phyloP scores from a whole-genome alignment of 2,888 invertebrate genomes.

The Meandrusa payeni region DNA sequence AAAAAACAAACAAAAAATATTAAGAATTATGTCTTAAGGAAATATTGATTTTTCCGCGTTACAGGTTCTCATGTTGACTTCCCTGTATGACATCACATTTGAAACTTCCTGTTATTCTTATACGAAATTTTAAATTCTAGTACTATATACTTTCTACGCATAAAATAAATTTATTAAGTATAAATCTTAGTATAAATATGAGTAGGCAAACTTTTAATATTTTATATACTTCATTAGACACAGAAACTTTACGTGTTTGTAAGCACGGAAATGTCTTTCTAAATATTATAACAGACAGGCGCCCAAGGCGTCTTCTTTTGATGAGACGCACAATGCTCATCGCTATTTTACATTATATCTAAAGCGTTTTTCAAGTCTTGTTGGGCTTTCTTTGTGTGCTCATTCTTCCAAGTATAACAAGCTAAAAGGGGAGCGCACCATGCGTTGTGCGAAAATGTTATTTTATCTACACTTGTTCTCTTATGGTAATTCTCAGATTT shows the following conservation, averaged over 20 bases:
- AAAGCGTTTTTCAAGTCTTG: conserved; percentile 19
- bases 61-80: no score
- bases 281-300: conserved; percentile 1
- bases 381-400: conserved; percentile 36
- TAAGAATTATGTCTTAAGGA: no score
- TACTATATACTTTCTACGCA: no score
- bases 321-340: conserved; percentile 10
- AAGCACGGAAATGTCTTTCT: neutral
- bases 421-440: conserved; percentile 34
- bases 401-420: conserved; percentile 40
- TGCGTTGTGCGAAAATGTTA: conserved; percentile 30
- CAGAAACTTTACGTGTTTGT: neutral
- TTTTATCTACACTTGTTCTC: conserved; percentile 34
- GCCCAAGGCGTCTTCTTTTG: conserved; percentile 1
- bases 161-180: no score
- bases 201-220: no score
- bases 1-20: no score
- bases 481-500: conserved; percentile 18
- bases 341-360: conserved; percentile 23
- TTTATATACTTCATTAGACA: neutral
- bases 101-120: no score
- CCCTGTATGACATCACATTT: no score
- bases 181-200: no score
- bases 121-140: no score
- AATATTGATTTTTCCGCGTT: no score